Evolutionary conservation across 2,113 vertebrate genomes (phyloP).

Genomic region (Rana temporaria): DNA sequence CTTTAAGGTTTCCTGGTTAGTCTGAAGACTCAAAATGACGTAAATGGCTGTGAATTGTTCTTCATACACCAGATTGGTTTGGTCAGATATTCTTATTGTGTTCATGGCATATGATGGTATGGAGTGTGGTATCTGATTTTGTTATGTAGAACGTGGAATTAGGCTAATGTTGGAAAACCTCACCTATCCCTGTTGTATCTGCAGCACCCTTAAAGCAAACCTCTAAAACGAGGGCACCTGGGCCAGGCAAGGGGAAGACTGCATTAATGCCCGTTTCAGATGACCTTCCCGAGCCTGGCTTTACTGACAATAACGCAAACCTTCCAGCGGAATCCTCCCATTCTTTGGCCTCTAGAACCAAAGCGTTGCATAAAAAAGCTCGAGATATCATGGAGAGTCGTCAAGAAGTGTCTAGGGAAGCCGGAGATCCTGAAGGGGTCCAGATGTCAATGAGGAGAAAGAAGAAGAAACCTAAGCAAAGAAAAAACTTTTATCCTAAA

Average conservation of each 20-base stretch:
- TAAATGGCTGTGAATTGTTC: no score
- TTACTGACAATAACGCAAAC: conserved; percentile 63
- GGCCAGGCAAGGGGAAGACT: conserved; percentile 65
- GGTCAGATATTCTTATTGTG: no score
- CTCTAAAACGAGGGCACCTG: conserved; percentile 66
- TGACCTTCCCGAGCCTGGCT: conserved; percentile 59
- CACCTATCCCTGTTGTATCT: conserved; percentile 76
- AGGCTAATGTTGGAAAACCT: conserved; percentile 69
- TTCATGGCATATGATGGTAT: no score
- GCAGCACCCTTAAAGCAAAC: conserved; percentile 66
- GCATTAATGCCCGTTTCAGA: conserved; percentile 56
- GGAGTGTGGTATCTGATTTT: no score
- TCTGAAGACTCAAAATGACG: no score
- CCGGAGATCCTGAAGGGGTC: conserved; percentile 65
- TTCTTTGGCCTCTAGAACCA: conserved; percentile 56
- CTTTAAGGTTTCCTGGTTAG: no score
- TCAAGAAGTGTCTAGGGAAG: conserved; percentile 60
- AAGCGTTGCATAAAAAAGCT: conserved; percentile 58
- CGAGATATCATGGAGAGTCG: conserved; percentile 59
- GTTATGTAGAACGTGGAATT: no score
- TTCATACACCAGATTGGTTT: no score
- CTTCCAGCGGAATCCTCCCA: conserved; percentile 59
- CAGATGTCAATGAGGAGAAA: conserved; percentile 69
- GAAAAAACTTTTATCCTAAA: conserved; percentile 63
- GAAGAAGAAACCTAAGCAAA: conserved; percentile 77